Evolutionary conservation across 1,140 invertebrate genomes (phyloP).

Genomic region (Pseudomyrmex dendroicus): DNA sequence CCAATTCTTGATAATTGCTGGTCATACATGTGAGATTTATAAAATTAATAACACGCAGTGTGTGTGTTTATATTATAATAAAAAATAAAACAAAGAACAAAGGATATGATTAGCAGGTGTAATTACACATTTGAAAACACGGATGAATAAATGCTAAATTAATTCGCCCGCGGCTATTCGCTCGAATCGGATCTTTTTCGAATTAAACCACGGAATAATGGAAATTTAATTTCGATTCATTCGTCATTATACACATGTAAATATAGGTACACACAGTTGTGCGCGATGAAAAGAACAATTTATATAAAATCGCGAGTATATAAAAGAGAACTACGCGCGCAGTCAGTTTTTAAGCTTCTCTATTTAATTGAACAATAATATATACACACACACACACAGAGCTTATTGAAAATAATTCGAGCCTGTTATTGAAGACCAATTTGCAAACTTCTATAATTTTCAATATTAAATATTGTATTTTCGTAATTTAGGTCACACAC

Average conservation of each 20-base stretch:
- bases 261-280: not conserved
- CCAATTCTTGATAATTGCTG: no score
- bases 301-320: not conserved
- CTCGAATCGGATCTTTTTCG: slow-evolving; percentile 23
- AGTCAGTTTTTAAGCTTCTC: slow-evolving; percentile 2
- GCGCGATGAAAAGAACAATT: not conserved
- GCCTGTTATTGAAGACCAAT: not conserved
- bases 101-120: not conserved
- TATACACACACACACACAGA: not conserved
- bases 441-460: not conserved
- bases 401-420: not conserved
- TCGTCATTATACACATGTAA: not conserved
- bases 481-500: not conserved
- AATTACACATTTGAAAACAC: slow-evolving; percentile 22
- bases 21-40: no score
- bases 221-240: slow-evolving; percentile 38
- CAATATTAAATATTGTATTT: not conserved
- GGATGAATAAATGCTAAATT: slow-evolving; percentile 8
- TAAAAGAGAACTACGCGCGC: not conserved
- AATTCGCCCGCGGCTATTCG: slow-evolving; percentile 23
- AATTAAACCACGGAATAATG: slow-evolving; percentile 33
- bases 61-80: no score
- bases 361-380: slow-evolving; percentile 22
- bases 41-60: no score
- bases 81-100: not conserved